A percentile compares a stretch with the other conserved stretches of the same genome.
Conservation (phyloP, 2,888 invertebrate species). For the Cephus sareptanus region DNA sequence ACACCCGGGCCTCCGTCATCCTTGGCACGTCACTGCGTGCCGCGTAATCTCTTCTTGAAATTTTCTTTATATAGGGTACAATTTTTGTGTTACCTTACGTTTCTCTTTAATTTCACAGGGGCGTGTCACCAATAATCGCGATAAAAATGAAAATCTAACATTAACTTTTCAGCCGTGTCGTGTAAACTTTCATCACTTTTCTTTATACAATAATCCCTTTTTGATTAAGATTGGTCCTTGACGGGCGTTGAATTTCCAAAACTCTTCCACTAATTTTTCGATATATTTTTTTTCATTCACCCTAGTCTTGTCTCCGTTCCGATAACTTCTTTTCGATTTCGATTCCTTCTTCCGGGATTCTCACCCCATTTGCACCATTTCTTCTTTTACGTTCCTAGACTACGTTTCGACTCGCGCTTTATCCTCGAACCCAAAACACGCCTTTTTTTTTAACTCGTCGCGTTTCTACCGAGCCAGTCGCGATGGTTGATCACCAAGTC, state of each 20-base stretch:
- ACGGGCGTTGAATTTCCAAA: not conserved
- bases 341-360: conserved; percentile 9
- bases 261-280: not conserved
- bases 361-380: not conserved
- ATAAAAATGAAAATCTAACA: not conserved
- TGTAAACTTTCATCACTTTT: not conserved
- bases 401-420: conserved; percentile 4
- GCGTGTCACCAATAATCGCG: not conserved
- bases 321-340: conserved; percentile 12
- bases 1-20: conserved; percentile 40
- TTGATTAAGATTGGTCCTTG: not conserved
- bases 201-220: not conserved
- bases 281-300: not conserved
- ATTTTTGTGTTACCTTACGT: not conserved
- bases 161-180: not conserved
- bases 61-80: not conserved
- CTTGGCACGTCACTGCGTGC: conserved; percentile 19
- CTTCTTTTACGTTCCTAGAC: conserved; percentile 9
- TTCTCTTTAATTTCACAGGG: not conserved
- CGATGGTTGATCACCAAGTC: conserved; percentile 53
- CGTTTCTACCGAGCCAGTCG: conserved; percentile 50
- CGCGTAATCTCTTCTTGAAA: conserved; percentile 32
- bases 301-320: not conserved
- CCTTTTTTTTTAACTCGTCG: conserved; percentile 24
- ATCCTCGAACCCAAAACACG: conserved; percentile 3